A percentile compares a stretch with the other conserved stretches of the same genome.
phyloP scores from a whole-genome alignment of 2,888 invertebrate species.

The Sarcophaga subvicina region DNA sequence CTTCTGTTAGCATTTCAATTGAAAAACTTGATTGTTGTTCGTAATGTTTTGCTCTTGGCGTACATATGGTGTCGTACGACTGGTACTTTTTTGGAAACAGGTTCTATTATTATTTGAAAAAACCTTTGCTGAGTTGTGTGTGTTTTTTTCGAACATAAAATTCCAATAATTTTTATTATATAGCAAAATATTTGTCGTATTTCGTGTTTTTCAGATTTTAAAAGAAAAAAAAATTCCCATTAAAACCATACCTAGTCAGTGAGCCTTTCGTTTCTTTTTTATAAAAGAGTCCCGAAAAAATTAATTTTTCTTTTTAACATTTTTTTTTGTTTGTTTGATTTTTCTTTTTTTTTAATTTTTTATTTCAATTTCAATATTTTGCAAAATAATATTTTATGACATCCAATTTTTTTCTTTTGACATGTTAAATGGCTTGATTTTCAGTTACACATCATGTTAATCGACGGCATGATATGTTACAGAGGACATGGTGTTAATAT shows the following conservation, averaged over 20 bases:
- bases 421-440: slow-evolving; percentile 31
- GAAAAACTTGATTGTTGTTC: slow-evolving; percentile 24
- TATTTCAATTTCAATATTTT: background rate
- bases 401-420: background rate
- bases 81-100: background rate
- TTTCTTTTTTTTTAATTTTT: background rate
- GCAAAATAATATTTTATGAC: too few relatives aligned
- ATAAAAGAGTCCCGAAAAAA: too few relatives aligned
- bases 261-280: too few relatives aligned
- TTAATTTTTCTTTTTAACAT: background rate
- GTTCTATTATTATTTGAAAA: too few relatives aligned
- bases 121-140: too few relatives aligned
- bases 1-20: slow-evolving; percentile 12
- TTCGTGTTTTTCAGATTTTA: too few relatives aligned
- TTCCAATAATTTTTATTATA: too few relatives aligned
- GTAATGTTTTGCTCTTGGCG: slow-evolving; percentile 3
- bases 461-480: slow-evolving; percentile 10
- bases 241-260: too few relatives aligned
- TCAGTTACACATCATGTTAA: slow-evolving; percentile 34
- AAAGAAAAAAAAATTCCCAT: too few relatives aligned
- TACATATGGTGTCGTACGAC: background rate
- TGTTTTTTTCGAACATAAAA: too few relatives aligned
- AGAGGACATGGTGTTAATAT: background rate
- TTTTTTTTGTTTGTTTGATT: background rate
- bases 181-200: too few relatives aligned